phyloP scores from a whole-genome alignment of 2,888 invertebrate genomes.

The Tiphia femorata region DNA sequence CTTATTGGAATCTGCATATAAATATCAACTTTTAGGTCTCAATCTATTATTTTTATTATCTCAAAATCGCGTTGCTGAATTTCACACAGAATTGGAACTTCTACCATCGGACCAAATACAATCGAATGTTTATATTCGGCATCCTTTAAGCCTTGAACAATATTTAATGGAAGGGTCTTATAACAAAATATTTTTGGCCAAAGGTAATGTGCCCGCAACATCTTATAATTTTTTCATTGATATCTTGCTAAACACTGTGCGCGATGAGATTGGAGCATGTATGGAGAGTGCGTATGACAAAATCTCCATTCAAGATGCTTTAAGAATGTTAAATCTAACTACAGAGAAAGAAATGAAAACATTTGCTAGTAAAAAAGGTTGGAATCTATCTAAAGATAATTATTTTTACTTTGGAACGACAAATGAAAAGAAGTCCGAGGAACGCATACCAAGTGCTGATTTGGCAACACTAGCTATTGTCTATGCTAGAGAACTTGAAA shows the following conservation, averaged over 20 bases:
- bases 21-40: conserved; percentile 93
- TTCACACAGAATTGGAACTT: conserved; percentile 96
- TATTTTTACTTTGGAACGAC: conserved; percentile 85
- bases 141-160: conserved; percentile 96
- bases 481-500: conserved; percentile 97
- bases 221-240: conserved; percentile 98
- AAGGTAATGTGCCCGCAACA: conserved; percentile 95
- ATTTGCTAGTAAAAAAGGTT: conserved; percentile 88
- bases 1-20: conserved; percentile 91
- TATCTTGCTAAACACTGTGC: conserved; percentile 92
- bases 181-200: conserved; percentile 85
- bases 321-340: conserved; percentile 87
- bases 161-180: conserved; percentile 99
- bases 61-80: conserved; percentile 97
- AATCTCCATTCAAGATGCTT: conserved; percentile 88
- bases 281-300: conserved; percentile 96
- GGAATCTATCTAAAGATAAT: conserved; percentile 83
- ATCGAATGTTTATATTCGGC: conserved; percentile 92
- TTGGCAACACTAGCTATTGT: conserved; percentile 95
- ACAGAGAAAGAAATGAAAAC: conserved; percentile 82
- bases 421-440: conserved; percentile 81
- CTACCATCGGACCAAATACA: conserved; percentile 92
- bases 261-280: conserved; percentile 96
- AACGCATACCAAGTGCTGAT: conserved; percentile 89
- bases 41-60: conserved; percentile 94